A percentile compares a stretch with the other conserved stretches of the same genome.
Evolutionary conservation across 2,888 invertebrate genomes (phyloP).

Genomic region (Eupeodes latifasciatus): DNA sequence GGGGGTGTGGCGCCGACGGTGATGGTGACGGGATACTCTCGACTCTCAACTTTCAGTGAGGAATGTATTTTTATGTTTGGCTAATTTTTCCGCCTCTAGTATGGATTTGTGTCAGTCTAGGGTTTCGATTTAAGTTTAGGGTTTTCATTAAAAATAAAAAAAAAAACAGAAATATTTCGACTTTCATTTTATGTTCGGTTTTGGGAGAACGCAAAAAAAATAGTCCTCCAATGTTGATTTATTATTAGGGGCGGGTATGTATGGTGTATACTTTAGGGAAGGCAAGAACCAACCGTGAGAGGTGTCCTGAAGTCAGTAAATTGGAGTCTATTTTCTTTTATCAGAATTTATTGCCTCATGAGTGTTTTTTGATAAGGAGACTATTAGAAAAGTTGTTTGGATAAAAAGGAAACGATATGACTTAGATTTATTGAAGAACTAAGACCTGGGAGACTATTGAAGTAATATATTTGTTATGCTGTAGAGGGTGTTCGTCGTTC

Average conservation of each 20-base stretch:
- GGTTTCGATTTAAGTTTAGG: slow-evolving; percentile 43
- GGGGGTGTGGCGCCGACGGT: too few species aligned
- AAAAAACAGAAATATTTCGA: not conserved
- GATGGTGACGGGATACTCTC: not conserved
- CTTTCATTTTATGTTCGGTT: slow-evolving; percentile 32
- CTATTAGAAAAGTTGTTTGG: slow-evolving; percentile 28
- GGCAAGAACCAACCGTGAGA: slow-evolving; percentile 14
- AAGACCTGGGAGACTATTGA: slow-evolving; percentile 18
- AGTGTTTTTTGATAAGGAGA: slow-evolving; percentile 48
- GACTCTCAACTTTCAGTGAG: not conserved
- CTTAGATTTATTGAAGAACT: slow-evolving; percentile 42
- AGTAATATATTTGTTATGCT: slow-evolving; percentile 10
- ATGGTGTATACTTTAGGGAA: slow-evolving; percentile 24
- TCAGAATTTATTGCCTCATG: slow-evolving; percentile 54
- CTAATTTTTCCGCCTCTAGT: slow-evolving; percentile 43
- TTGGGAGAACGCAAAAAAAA: slow-evolving; percentile 20
- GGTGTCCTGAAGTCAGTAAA: slow-evolving; percentile 49
- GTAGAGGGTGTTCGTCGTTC: too few species aligned
- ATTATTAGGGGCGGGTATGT: slow-evolving; percentile 47
- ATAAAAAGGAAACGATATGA: slow-evolving; percentile 10
- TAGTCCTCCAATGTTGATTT: slow-evolving; percentile 53
- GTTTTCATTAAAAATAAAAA: slow-evolving; percentile 27
- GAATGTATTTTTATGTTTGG: slow-evolving; percentile 30
- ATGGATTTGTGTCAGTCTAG: slow-evolving; percentile 60
- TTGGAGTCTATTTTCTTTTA: slow-evolving; percentile 51